phyloP scores from a whole-genome alignment of 2,888 invertebrate species.

The Galeopsomyia nigrocyanea region DNA sequence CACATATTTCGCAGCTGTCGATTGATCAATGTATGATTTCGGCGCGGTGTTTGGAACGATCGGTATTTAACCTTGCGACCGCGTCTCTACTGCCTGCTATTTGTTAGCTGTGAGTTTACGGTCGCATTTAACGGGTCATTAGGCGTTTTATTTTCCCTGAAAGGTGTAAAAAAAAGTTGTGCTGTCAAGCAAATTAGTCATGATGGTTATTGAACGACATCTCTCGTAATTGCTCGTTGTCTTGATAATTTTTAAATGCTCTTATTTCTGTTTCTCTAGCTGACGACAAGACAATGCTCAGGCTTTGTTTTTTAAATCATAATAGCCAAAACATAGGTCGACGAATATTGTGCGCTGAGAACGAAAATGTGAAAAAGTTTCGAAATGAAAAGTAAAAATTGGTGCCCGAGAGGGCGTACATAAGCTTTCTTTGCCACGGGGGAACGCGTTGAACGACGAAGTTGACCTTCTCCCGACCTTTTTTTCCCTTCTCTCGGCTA shows the following conservation, averaged over 20 bases:
- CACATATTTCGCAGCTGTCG: background rate
- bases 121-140: constrained; percentile 17
- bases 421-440: too few relatives aligned
- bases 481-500: background rate
- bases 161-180: too few relatives aligned
- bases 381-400: constrained; percentile 9
- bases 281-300: too few relatives aligned
- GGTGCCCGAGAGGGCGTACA: background rate
- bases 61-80: too few relatives aligned
- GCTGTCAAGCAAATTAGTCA: too few relatives aligned
- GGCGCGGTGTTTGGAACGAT: background rate
- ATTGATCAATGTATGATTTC: background rate
- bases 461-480: constrained; percentile 14
- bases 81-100: background rate
- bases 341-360: too few relatives aligned
- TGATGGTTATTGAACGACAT: too few relatives aligned
- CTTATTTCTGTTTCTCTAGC: too few relatives aligned
- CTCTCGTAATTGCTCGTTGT: too few relatives aligned
- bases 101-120: background rate
- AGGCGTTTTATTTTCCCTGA: background rate
- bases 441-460: background rate
- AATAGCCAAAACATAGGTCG: too few relatives aligned
- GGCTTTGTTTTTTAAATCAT: too few relatives aligned
- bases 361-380: background rate
- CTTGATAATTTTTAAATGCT: too few relatives aligned